These are phyloP conservation scores for Eolophus roseicapilla DNA, from an alignment of 2,113 vertebrate species.

Conservation along the genomic window DNA sequence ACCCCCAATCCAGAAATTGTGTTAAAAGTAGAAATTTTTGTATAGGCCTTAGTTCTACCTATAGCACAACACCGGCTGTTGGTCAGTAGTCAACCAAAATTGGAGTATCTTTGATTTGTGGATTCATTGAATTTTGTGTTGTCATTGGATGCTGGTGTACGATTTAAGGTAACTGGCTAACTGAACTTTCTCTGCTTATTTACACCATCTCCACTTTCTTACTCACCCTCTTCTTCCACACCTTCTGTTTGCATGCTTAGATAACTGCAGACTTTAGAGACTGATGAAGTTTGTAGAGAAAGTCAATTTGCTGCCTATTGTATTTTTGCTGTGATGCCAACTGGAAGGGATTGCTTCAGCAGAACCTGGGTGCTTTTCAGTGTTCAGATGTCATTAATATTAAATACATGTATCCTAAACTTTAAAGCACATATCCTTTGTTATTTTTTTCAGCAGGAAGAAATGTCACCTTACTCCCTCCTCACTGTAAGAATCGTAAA, in stretches of 20 bases:
- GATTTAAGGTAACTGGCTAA: neutral
- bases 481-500: constrained; percentile 76
- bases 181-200: neutral
- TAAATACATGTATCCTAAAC: neutral
- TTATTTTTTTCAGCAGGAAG: constrained; percentile 27
- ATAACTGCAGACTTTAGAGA: neutral
- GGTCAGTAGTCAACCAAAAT: neutral
- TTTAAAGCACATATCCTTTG: neutral
- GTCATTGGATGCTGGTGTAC: neutral
- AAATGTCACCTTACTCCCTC: constrained; percentile 50
- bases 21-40: neutral
- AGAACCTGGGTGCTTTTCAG: neutral
- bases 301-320: neutral
- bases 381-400: neutral
- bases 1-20: too few relatives aligned
- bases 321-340: neutral
- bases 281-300: neutral
- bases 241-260: neutral
- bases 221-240: neutral
- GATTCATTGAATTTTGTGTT: neutral
- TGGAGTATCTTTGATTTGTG: neutral
- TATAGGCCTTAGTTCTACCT: neutral
- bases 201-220: neutral
- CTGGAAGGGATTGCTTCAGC: neutral
- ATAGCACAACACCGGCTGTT: neutral